These are phyloP conservation scores for Aethes cnicana DNA, from an alignment of 2,888 invertebrate species.

Conservation along the genomic window DNA sequence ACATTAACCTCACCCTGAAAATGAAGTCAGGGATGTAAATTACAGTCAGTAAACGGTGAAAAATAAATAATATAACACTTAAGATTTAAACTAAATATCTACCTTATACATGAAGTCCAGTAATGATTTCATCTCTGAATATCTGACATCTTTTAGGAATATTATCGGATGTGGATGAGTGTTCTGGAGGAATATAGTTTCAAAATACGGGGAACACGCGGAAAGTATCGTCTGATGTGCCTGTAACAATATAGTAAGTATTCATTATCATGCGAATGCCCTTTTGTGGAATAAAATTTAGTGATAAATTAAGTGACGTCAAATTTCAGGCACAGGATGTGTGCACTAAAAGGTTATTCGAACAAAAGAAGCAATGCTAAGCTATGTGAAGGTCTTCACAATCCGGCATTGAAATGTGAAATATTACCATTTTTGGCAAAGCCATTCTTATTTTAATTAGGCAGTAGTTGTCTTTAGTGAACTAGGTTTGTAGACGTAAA, in stretches of 20 bases:
- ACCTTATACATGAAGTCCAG: conserved; percentile 97
- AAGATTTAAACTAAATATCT: conserved; percentile 37
- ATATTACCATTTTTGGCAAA: conserved; percentile 54
- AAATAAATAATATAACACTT: too few species aligned
- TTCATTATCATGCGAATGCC: conserved; percentile 24
- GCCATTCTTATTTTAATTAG: conserved; percentile 70
- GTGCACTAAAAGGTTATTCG: conserved; percentile 38
- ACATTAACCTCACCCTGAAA: conserved; percentile 91
- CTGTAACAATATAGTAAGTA: conserved; percentile 74
- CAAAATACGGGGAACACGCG: conserved; percentile 97
- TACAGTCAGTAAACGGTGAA: conserved; percentile 11
- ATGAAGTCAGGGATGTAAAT: conserved; percentile 7
- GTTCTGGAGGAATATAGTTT: conserved; percentile 94
- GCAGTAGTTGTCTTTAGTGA: conserved; percentile 43
- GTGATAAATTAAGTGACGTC: not conserved
- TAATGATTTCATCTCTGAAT: conserved; percentile 93
- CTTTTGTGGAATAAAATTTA: conserved; percentile 2
- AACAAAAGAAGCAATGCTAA: conserved; percentile 56
- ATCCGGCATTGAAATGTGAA: conserved; percentile 51
- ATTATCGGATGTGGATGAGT: conserved; percentile 95
- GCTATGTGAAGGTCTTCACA: conserved; percentile 63
- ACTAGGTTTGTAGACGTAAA: conserved; percentile 30
- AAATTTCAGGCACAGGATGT: conserved; percentile 12
- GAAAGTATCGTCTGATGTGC: conserved; percentile 96
- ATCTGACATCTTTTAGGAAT: conserved; percentile 95